Conservation (phyloP, 2,888 invertebrate genomes). For the Ormyrus nitidulus region DNA sequence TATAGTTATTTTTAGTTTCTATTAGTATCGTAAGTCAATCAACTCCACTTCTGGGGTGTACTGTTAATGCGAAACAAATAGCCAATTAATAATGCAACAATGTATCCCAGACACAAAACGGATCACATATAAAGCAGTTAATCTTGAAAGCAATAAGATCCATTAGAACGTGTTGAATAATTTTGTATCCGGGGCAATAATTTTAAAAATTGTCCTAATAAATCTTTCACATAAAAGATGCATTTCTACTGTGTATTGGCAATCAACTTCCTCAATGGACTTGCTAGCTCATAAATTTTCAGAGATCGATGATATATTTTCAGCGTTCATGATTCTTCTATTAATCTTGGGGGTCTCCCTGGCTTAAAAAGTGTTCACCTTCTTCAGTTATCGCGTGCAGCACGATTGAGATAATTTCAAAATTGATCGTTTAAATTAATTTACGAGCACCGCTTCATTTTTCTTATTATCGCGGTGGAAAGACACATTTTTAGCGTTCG, state of each 20-base stretch:
- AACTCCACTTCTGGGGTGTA: too few species aligned
- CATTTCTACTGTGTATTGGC: not conserved
- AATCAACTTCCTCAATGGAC: slow-evolving; percentile 12
- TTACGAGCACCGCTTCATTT: not conserved
- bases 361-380: not conserved
- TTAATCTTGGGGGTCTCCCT: not conserved
- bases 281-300: not conserved
- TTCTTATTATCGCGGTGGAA: too few species aligned
- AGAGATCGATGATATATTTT: not conserved
- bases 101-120: too few species aligned
- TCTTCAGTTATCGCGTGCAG: not conserved
- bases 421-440: slow-evolving; percentile 2
- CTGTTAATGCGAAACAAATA: too few species aligned
- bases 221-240: slow-evolving; percentile 8
- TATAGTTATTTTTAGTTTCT: too few species aligned
- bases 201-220: not conserved
- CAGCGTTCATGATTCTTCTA: not conserved
- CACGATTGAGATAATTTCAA: not conserved
- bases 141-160: too few species aligned
- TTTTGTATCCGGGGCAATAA: not conserved
- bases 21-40: too few species aligned
- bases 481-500: not conserved
- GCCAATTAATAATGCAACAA: too few species aligned
- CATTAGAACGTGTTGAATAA: not conserved
- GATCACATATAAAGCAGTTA: too few species aligned